Percentiles rank a stretch among this genome's conserved stretches.
These are phyloP conservation scores for Mus caroli DNA, from an alignment of 2,797 vertebrate genomes.

Conservation along the genomic window DNA sequence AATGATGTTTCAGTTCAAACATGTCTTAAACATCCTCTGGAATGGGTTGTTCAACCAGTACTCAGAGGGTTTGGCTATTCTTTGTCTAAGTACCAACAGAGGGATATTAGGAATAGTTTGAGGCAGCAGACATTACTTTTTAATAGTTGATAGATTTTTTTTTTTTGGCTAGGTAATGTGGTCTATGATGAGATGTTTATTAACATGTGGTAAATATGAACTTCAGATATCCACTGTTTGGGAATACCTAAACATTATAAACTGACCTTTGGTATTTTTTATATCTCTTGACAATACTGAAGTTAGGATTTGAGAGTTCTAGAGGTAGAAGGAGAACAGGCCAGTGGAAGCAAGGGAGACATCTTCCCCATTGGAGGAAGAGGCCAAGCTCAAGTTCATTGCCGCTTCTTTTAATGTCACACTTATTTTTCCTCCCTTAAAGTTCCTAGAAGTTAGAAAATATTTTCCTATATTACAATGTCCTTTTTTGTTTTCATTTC, in stretches of 20 bases:
- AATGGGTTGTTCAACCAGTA: background rate
- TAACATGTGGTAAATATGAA: background rate
- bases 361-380: background rate
- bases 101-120: background rate
- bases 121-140: conserved; percentile 34
- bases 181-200: conserved; percentile 47
- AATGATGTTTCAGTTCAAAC: conserved; percentile 12
- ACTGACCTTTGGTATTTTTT: conserved; percentile 29
- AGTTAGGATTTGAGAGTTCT: conserved; percentile 35
- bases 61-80: background rate
- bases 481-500: background rate
- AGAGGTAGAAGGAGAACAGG: background rate
- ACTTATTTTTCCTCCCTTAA: conserved; percentile 5
- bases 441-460: conserved; percentile 69
- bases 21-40: background rate
- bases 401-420: background rate
- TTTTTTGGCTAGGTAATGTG: conserved; percentile 44
- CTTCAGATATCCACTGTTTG: background rate
- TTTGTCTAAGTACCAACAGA: conserved; percentile 29
- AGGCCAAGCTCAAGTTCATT: background rate
- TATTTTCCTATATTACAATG: conserved; percentile 10
- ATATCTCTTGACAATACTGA: conserved; percentile 46
- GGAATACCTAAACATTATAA: conserved; percentile 20
- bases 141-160: conserved; percentile 46
- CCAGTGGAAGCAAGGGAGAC: background rate